Base-by-base conservation (phyloP, 1,140 invertebrate genomes). In the Aricia agestis region DNA sequence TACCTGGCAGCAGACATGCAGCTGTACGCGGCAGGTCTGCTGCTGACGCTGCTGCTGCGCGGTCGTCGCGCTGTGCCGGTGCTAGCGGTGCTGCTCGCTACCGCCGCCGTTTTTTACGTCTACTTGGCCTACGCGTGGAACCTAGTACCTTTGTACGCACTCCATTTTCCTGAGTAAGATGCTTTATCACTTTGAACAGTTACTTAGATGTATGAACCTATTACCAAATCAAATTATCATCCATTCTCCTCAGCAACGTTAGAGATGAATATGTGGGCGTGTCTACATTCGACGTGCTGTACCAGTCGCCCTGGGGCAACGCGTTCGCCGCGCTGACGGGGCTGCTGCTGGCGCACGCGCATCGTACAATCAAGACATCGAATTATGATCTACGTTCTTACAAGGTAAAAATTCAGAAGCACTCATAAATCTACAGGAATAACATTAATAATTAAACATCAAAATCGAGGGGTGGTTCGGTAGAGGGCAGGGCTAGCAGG, bases 251-350 rank as follows among this genome's bases (percentile, higher is more conserved):
- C 36, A 36, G 36, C 36, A 36, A 36, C 36, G 1, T 36, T 9
- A 9, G 36, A 7, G 7, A 36, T 36, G 36, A 36, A 9, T 36
- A 36, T 36, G 36, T 36, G 7, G 36, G 36, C 0, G 36, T 11
- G 45, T 10, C 45, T 9, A 52, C 45, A 6, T 89, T 90, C 84
- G 82, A 86, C 77, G 69, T 83, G 77, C 77, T 90, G 71, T 90
- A 90, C 79, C 85, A 87, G 79, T 88, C 87, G 9, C 85, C 87
- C 69, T 72, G 82, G 68, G 81, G 84, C 58, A 90, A 90, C 80
- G 82, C 80, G 66, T 78, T 82, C 19, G 86, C 82, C 69, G 79
- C 82, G 63, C 79, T 90, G 67, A 82, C 77, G 9, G 87, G 87
- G 13, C 66, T 90, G 58, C 73, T 88, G 75, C 80, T 90, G n/a